Evolutionary conservation across 2,888 invertebrate genomes (phyloP).

Genomic region (Cetonia aurata): DNA sequence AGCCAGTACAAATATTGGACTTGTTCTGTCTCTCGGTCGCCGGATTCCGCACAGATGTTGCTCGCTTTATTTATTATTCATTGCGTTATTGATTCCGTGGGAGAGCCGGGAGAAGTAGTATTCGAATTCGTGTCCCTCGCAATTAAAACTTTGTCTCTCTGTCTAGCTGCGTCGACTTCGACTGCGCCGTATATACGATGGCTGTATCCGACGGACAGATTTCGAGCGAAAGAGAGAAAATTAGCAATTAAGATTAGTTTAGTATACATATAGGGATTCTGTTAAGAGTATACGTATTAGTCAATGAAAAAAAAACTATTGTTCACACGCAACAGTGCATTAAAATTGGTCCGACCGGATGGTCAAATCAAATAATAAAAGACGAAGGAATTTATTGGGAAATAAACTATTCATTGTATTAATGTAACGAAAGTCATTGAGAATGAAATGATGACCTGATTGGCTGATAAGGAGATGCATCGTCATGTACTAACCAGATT

Average conservation of each 20-base stretch:
- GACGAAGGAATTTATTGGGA: no score
- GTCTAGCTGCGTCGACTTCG: not conserved
- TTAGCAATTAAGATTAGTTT: constrained; percentile 28
- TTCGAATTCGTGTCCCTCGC: constrained; percentile 21
- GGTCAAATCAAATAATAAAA: no score
- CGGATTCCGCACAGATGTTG: constrained; percentile 27
- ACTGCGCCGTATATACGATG: not conserved
- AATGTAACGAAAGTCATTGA: no score
- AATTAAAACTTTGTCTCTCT: constrained; percentile 19
- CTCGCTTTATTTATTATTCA: constrained; percentile 23
- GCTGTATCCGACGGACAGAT: constrained; percentile 22
- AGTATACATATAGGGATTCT: not conserved
- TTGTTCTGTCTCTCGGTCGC: constrained; percentile 7
- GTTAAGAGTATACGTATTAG: not conserved
- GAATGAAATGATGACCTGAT: no score
- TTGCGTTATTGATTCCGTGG: constrained; percentile 27
- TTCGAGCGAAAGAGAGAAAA: constrained; percentile 20
- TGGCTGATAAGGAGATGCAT: no score
- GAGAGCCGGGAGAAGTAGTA: not conserved
- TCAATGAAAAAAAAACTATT: not conserved
- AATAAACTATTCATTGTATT: no score
- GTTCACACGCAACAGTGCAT: no score
- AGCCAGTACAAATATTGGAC: constrained; percentile 7
- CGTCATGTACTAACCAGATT: no score
- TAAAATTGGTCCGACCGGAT: no score